Conservation (phyloP, 2,888 invertebrate genomes). For the Sinodicranocentrus sp. region DNA sequence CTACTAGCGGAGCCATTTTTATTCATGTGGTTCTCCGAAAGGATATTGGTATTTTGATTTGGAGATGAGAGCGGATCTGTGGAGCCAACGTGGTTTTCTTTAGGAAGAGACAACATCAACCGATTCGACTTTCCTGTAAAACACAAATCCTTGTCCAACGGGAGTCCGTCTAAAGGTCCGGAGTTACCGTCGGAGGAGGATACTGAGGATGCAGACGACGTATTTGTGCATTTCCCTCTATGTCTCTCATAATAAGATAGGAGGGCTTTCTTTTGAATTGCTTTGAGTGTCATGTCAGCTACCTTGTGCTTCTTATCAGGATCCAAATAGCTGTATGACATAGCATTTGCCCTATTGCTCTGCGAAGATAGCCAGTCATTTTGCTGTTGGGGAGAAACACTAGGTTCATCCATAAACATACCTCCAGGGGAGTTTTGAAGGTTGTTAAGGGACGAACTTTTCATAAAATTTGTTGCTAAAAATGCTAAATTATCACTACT, state of each 20-base stretch:
- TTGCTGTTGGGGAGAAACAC: conserved; percentile 19
- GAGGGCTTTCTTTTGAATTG: conserved; percentile 90
- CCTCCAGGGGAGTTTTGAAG: conserved; percentile 53
- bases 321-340: conserved; percentile 85
- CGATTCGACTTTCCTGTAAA: conserved; percentile 70
- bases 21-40: conserved; percentile 17
- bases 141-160: conserved; percentile 72
- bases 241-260: conserved; percentile 89
- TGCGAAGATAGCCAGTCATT: conserved; percentile 40
- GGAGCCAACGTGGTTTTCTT: conserved; percentile 63
- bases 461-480: conserved; percentile 45
- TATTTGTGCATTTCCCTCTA: conserved; percentile 73
- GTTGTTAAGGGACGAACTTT: conserved; percentile 63
- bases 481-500: conserved; percentile 48
- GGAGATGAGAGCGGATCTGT: conserved; percentile 5
- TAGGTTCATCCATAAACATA: conserved; percentile 46
- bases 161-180: conserved; percentile 31
- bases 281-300: conserved; percentile 86
- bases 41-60: conserved; percentile 6
- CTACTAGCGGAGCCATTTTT: conserved; percentile 10
- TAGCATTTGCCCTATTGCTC: conserved; percentile 66
- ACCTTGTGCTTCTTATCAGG: conserved; percentile 86
- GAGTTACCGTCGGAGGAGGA: conserved; percentile 62
- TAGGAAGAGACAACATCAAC: conserved; percentile 73
- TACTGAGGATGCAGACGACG: conserved; percentile 56